These are phyloP conservation scores for Tachypleus tridentatus DNA, from an alignment of 1,140 invertebrate genomes.

Conservation along the genomic window DNA sequence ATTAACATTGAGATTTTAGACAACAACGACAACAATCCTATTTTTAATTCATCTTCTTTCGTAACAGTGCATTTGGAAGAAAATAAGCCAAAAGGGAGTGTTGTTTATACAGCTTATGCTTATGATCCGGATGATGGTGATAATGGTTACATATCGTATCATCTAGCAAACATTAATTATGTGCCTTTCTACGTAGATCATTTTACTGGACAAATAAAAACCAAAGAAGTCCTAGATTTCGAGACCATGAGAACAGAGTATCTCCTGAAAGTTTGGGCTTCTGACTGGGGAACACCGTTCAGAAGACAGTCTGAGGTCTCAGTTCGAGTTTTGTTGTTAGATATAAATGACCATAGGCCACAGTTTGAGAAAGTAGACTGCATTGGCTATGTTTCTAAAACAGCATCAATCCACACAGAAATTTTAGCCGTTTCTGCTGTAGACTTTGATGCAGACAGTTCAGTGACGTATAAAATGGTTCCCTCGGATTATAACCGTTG, in stretches of 20 bases:
- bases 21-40: conserved; percentile 82
- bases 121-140: conserved; percentile 80
- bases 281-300: conserved; percentile 90
- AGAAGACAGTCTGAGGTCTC: conserved; percentile 76
- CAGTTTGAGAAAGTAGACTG: conserved; percentile 60
- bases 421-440: conserved; percentile 84
- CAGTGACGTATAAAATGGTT: conserved; percentile 72
- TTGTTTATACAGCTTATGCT: conserved; percentile 67
- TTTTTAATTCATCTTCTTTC: conserved; percentile 49
- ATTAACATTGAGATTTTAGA: conserved; percentile 74
- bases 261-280: conserved; percentile 64
- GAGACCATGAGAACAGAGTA: conserved; percentile 73
- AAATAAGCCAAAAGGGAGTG: conserved; percentile 70
- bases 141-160: conserved; percentile 89
- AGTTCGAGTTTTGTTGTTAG: conserved; percentile 60
- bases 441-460: conserved; percentile 79
- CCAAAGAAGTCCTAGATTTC: conserved; percentile 71
- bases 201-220: conserved; percentile 76
- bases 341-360: conserved; percentile 88
- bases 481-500: conserved; percentile 84
- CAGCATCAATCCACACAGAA: conserved; percentile 68
- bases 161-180: conserved; percentile 63
- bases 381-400: conserved; percentile 64
- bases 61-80: conserved; percentile 55
- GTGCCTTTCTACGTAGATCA: conserved; percentile 93